Evolutionary conservation across 2,888 invertebrate genomes (phyloP).

Genomic region (Antheraea yamamai): DNA sequence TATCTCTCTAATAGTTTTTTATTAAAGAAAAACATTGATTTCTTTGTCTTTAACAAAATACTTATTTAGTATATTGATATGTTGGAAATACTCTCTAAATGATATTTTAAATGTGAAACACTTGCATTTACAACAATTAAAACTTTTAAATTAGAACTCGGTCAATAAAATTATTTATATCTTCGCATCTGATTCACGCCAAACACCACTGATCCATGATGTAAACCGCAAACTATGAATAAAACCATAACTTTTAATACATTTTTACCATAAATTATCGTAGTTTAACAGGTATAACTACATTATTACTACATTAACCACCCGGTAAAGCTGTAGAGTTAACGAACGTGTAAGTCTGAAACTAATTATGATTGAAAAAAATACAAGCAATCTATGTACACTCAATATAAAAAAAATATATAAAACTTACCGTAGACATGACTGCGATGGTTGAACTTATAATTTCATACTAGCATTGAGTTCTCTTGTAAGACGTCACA

Average conservation of each 20-base stretch:
- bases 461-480: conserved; percentile 13
- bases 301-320: background rate
- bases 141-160: background rate
- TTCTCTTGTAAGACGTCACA: conserved; percentile 18
- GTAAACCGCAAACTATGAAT: background rate
- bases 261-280: background rate
- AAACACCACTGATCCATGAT: background rate
- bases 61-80: background rate
- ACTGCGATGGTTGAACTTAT: conserved; percentile 17
- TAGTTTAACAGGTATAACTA: background rate
- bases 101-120: background rate
- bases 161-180: background rate
- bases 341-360: background rate
- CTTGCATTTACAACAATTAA: background rate
- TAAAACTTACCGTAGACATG: conserved; percentile 36
- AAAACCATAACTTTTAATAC: background rate
- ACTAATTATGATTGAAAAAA: background rate
- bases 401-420: conserved; percentile 14
- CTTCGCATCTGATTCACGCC: background rate
- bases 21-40: background rate
- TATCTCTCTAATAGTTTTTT: background rate
- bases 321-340: background rate
- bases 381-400: background rate
- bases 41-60: background rate
- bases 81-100: too few relatives aligned